Conservation (phyloP, 1,140 invertebrate species). For the Drosophila ercepeae region DNA sequence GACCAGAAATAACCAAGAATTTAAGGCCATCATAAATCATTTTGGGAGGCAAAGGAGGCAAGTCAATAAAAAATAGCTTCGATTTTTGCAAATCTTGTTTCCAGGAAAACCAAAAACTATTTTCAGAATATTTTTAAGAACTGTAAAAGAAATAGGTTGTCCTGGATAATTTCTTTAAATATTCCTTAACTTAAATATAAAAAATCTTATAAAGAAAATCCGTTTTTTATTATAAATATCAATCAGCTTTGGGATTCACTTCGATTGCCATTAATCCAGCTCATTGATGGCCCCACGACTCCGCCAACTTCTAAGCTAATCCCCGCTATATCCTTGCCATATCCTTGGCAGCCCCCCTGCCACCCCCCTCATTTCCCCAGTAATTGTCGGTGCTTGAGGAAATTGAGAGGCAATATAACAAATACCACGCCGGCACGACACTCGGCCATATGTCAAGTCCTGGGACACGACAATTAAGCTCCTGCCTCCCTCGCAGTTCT, state of each 20-base stretch:
- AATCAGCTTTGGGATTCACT: neutral
- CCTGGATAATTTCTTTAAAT: too few relatives aligned
- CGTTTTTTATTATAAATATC: neutral
- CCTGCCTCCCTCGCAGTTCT: neutral
- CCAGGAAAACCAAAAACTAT: neutral
- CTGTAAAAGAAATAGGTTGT: too few relatives aligned
- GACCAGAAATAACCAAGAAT: constrained; percentile 26
- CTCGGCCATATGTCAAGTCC: constrained; percentile 56
- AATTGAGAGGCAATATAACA: constrained; percentile 47
- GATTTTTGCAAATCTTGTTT: neutral
- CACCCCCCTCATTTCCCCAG: neutral
- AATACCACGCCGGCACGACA: constrained; percentile 60
- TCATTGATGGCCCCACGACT: neutral
- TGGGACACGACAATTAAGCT: constrained; percentile 45
- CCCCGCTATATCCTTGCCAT: neutral
- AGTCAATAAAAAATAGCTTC: constrained; percentile 1
- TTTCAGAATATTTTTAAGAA: neutral
- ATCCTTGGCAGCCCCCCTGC: neutral
- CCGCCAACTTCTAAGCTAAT: constrained; percentile 1
- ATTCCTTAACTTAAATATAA: too few relatives aligned
- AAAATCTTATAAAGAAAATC: neutral
- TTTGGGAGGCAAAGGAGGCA: constrained; percentile 2
- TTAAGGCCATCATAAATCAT: constrained; percentile 27
- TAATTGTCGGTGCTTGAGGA: constrained; percentile 15
- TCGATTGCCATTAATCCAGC: neutral